Conservation (phyloP, 2,113 vertebrate genomes). For the Elachura formosa region DNA sequence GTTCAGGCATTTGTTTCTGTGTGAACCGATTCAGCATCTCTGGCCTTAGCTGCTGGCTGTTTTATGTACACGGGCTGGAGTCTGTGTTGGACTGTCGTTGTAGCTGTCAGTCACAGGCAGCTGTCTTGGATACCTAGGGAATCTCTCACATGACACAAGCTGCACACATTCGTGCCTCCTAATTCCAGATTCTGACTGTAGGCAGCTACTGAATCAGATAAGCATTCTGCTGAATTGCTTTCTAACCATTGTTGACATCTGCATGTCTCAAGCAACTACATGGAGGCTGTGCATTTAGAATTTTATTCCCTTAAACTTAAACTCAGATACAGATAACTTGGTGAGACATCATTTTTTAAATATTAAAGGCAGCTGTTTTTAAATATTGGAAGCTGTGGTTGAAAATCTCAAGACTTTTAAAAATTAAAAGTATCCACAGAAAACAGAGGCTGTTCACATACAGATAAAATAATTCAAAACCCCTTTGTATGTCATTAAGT, state of each 20-base stretch:
- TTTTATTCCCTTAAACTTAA: neutral
- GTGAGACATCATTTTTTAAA: neutral
- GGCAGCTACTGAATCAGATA: neutral
- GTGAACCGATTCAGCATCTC: neutral
- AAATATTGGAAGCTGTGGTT: neutral
- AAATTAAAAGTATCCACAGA: neutral
- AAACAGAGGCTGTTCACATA: neutral
- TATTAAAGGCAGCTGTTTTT: neutral
- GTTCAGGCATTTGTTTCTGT: neutral
- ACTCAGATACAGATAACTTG: neutral
- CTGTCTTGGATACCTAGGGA: neutral
- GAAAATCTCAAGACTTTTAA: neutral
- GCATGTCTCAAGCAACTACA: accelerated
- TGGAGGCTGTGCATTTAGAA: neutral
- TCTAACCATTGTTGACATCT: neutral
- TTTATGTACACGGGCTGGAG: neutral
- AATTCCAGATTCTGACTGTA: neutral
- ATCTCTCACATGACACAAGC: neutral
- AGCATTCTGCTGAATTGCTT: neutral
- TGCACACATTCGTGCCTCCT: neutral
- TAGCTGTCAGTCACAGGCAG: neutral
- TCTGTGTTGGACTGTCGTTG: neutral
- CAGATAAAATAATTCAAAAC: neutral
- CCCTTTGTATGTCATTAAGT: neutral
- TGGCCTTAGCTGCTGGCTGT: neutral